Evolutionary conservation across 2,888 invertebrate species (phyloP), one percentile per base, ranked within the genome.

Genomic region (Steinernema carpocapsae): DNA sequence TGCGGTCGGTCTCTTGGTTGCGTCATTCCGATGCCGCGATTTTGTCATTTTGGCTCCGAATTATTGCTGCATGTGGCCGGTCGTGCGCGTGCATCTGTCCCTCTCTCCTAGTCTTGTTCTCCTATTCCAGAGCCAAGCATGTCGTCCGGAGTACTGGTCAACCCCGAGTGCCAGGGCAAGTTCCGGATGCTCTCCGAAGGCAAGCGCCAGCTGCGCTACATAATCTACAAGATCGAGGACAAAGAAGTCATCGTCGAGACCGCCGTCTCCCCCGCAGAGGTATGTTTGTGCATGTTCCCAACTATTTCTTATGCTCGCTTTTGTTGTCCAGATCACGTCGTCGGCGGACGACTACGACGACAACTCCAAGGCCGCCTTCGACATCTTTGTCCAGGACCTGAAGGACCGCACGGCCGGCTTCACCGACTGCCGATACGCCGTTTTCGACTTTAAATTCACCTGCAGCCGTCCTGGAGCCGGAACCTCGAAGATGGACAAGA

Each of bases 401-500:
- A 91, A 91, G 88, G 94, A 93, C 4, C 77, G 81, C 46, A 95
- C 95, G 84, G 92, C 93, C 79, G 93, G 93, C 73, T 83, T 84
- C 78, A 77, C 71, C 64, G 96, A 97, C 90, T 99, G 97, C 91
- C 94, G 97, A 90, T 99, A 97, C 90, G 97, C 96, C 80, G 88
- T 89, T 19, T 97, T 94, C 90, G 97, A 99, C 90, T 97, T 97
- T 88, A 95, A 96, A 90, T 97, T 96, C 90, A 94, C 94, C 91
- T 94, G 95, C 76, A 81, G 78, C 29, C 85, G 88, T 73, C 95
- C 95, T 90, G 95, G 95, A 89, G 95, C 95, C 87, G 94, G 95
- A 84, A 95, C 94, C 88, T 91, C 91, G 84, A 95, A 95, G 92
- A 95, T 95, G 92, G 95, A 96, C 90, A 96, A 96, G 90, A 91